A percentile compares a stretch with the other conserved stretches of the same genome.
phyloP scores from a whole-genome alignment of 2,113 vertebrate genomes.

The Peromyscus maniculatus region DNA sequence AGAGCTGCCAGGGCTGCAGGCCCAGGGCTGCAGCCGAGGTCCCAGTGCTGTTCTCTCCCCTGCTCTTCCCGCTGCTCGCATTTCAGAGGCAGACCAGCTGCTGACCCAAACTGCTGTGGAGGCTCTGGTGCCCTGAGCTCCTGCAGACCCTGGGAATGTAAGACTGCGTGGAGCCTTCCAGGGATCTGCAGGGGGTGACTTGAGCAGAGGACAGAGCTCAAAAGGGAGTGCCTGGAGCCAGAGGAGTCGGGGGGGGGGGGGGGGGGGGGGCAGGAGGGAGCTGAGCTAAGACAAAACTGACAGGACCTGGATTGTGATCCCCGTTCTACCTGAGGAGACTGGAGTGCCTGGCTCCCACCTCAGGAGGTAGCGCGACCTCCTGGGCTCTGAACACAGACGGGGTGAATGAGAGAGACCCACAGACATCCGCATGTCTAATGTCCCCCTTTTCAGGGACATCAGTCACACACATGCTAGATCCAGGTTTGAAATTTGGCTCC shows the following conservation, averaged over 20 bases:
- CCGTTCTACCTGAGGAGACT: not conserved
- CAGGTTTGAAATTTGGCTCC: not conserved
- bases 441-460: not conserved
- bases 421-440: not conserved
- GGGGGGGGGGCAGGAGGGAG: not conserved
- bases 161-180: too few species aligned
- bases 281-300: not conserved
- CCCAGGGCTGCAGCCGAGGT: not conserved
- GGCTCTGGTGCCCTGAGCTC: not conserved
- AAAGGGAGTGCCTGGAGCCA: too few species aligned
- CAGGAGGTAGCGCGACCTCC: not conserved
- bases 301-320: too few species aligned
- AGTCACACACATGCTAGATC: not conserved
- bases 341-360: not conserved
- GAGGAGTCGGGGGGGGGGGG: too few species aligned
- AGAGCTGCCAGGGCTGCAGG: not conserved
- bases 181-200: not conserved
- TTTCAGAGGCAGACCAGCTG: too few species aligned
- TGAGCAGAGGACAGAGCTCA: not conserved
- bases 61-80: too few species aligned
- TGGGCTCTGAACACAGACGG: not conserved
- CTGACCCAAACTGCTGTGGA: not conserved
- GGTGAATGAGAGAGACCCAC: not conserved
- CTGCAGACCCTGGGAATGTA: not conserved
- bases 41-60: not conserved